These are phyloP conservation scores for Lophotriccus pileatus DNA, from an alignment of 2,797 vertebrate genomes.

Conservation along the genomic window DNA sequence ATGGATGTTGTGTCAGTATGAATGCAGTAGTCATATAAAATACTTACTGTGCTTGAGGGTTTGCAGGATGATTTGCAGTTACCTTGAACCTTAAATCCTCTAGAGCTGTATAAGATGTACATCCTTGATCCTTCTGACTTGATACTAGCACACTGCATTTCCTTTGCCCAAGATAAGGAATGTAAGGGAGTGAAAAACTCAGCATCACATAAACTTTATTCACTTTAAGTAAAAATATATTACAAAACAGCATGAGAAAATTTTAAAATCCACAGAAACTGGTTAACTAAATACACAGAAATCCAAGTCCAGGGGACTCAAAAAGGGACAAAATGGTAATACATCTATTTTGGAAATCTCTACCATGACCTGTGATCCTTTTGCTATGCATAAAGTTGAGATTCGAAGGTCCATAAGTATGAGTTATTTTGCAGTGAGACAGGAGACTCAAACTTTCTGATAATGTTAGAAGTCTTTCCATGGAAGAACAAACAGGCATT, in stretches of 20 bases:
- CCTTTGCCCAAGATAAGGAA: not conserved
- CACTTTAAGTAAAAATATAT: not conserved
- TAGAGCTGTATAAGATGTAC: not conserved
- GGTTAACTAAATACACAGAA: not conserved
- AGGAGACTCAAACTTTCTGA: not conserved
- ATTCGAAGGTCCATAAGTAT: not conserved
- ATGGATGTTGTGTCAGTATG: not conserved
- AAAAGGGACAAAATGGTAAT: not conserved
- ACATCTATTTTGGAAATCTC: not conserved
- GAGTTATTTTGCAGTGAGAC: not conserved
- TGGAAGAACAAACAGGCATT: not conserved
- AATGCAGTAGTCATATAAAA: not conserved
- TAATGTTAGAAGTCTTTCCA: not conserved
- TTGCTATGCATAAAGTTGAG: not conserved
- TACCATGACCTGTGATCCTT: not conserved
- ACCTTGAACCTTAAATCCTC: not conserved
- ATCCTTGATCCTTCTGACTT: not conserved
- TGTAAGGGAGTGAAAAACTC: not conserved
- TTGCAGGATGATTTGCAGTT: not conserved
- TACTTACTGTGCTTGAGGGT: not conserved
- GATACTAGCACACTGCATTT: not conserved
- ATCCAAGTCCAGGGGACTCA: not conserved
- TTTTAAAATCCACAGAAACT: not conserved
- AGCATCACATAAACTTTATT: not conserved
- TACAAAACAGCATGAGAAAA: not conserved